Percentiles rank a stretch among this genome's conserved stretches.
Evolutionary conservation across 2,888 invertebrate species (phyloP).

Genomic region (Rhogogaster chlorosoma): DNA sequence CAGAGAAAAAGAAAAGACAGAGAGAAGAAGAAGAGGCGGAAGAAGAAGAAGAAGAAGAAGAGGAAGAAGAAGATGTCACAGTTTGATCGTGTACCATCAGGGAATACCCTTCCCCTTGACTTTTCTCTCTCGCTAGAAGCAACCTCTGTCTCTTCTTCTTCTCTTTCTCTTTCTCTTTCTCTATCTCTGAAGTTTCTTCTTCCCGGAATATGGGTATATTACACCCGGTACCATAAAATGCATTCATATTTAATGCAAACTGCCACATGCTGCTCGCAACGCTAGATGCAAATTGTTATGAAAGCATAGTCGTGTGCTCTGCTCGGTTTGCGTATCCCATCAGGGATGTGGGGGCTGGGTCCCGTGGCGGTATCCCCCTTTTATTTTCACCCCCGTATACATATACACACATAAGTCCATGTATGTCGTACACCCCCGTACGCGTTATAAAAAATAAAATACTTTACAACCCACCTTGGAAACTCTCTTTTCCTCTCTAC

Average conservation of each 20-base stretch:
- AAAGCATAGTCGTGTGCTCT: conserved; percentile 72
- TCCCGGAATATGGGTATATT: conserved; percentile 57
- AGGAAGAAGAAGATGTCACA: conserved; percentile 30
- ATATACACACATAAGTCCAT: background rate
- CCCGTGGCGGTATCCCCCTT: conserved; percentile 25
- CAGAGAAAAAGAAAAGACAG: background rate
- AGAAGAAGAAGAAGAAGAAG: background rate
- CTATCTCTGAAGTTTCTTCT: background rate
- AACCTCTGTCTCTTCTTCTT: background rate
- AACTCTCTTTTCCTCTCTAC: background rate
- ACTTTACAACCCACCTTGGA: conserved; percentile 9
- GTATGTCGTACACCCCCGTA: background rate
- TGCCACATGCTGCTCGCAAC: conserved; percentile 53
- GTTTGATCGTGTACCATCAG: conserved; percentile 55
- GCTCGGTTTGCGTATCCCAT: conserved; percentile 39
- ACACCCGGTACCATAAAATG: conserved; percentile 64
- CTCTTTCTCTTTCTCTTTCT: background rate
- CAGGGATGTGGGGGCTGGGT: conserved; percentile 38
- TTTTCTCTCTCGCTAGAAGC: background rate
- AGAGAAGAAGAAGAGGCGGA: background rate
- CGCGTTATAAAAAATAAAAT: conserved; percentile 73
- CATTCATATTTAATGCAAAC: conserved; percentile 74
- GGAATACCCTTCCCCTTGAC: conserved; percentile 17
- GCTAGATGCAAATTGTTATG: conserved; percentile 76
- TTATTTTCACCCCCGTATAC: conserved; percentile 2